Evolutionary conservation across 2,113 vertebrate species (phyloP).

Genomic region (Climacteris rufus): DNA sequence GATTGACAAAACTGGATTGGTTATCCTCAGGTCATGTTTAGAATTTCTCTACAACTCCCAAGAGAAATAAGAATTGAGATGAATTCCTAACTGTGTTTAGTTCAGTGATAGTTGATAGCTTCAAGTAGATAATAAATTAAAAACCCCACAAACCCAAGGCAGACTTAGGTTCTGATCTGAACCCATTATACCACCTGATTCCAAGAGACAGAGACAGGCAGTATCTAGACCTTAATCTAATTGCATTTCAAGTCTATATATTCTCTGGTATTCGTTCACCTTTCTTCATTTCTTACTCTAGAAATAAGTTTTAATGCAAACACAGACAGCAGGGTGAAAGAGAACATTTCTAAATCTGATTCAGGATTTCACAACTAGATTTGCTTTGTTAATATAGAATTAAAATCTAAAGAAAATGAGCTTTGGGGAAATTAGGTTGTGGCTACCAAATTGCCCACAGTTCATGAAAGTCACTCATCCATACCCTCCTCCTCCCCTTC

Average conservation of each 20-base stretch:
- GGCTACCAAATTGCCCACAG: not conserved
- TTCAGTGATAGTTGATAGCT: not conserved
- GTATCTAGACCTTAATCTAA: not conserved
- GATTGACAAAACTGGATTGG: not conserved
- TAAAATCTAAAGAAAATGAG: not conserved
- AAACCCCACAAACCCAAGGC: not conserved
- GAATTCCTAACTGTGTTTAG: not conserved
- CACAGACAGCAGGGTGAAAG: not conserved
- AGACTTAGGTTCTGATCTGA: not conserved
- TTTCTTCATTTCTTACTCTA: not conserved
- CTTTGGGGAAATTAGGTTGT: not conserved
- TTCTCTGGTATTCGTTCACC: not conserved
- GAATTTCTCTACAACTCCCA: not conserved
- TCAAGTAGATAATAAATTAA: not conserved
- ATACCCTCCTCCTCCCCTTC: rapidly evolving
- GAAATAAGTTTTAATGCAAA: not conserved
- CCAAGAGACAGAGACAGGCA: not conserved
- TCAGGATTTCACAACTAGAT: not conserved
- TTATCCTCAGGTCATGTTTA: not conserved
- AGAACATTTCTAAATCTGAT: not conserved
- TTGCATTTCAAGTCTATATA: not conserved
- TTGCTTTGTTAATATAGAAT: not conserved
- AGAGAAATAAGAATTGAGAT: not conserved
- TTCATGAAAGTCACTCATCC: not conserved
- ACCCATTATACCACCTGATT: not conserved